These are phyloP conservation scores for Xestia ashworthii DNA, from an alignment of 2,888 invertebrate genomes.

Conservation along the genomic window DNA sequence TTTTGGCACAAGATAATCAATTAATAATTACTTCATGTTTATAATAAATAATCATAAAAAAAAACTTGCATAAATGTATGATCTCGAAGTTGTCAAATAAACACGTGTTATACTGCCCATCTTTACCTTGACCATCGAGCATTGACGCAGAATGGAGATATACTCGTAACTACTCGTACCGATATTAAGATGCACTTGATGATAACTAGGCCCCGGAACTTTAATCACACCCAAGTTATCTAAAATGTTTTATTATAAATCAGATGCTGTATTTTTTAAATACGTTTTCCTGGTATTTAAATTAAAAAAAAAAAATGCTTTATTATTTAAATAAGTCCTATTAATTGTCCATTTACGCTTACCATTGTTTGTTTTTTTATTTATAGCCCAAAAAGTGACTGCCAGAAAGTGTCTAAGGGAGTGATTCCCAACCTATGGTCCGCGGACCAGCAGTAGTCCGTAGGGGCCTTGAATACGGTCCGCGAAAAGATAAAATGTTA, in stretches of 20 bases:
- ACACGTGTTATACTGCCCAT: slow-evolving; percentile 5
- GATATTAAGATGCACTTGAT: slow-evolving; percentile 39
- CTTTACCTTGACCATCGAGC: slow-evolving; percentile 40
- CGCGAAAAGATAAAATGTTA: too few relatives aligned
- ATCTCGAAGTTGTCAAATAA: slow-evolving; percentile 10
- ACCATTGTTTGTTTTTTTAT: not conserved
- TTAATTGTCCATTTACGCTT: not conserved
- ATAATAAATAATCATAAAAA: not conserved
- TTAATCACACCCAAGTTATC: not conserved
- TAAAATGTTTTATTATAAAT: not conserved
- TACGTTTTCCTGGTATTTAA: not conserved
- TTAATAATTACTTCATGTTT: slow-evolving; percentile 7
- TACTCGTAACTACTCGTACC: not conserved
- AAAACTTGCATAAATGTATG: not conserved
- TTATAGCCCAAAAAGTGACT: not conserved
- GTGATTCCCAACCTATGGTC: too few relatives aligned
- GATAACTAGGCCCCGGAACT: slow-evolving; percentile 10
- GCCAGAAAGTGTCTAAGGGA: not conserved
- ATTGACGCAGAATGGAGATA: slow-evolving; percentile 29
- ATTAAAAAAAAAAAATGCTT: not conserved
- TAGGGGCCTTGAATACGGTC: too few relatives aligned
- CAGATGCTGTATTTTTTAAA: not conserved
- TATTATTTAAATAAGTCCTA: not conserved
- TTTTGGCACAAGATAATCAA: not conserved
- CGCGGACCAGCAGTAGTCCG: too few relatives aligned